These are phyloP conservation scores for Symphodus melops DNA, from an alignment of 2,113 vertebrate species.

Conservation along the genomic window DNA sequence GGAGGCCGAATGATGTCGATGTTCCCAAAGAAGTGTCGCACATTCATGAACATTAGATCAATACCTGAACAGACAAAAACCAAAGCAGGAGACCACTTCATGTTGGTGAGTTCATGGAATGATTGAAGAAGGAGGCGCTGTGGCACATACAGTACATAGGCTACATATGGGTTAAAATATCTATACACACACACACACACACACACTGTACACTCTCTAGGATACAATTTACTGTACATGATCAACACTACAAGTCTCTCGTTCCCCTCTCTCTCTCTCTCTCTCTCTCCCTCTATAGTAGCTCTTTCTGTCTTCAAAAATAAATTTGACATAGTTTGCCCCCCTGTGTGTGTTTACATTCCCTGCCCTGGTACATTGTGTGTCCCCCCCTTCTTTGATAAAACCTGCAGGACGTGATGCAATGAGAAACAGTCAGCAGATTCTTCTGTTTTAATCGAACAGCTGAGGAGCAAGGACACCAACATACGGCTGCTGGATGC, in stretches of 20 bases:
- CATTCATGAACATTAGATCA: conserved; percentile 65
- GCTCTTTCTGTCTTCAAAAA: conserved; percentile 75
- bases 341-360: conserved; percentile 70
- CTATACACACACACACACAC: conserved; percentile 71
- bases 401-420: conserved; percentile 41
- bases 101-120: conserved; percentile 74
- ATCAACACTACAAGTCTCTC: conserved; percentile 55
- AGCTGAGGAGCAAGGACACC: conserved; percentile 37
- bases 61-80: conserved; percentile 51
- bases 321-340: conserved; percentile 69
- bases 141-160: conserved; percentile 76
- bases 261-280: conserved; percentile 59
- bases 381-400: conserved; percentile 40
- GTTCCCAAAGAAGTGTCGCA: conserved; percentile 52
- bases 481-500: conserved; percentile 43
- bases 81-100: conserved; percentile 46
- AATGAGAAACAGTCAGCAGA: conserved; percentile 68
- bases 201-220: conserved; percentile 72
- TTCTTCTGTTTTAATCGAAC: conserved; percentile 28
- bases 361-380: conserved; percentile 57
- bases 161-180: conserved; percentile 72
- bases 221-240: conserved; percentile 72
- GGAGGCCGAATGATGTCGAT: conserved; percentile 24
- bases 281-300: conserved; percentile 70
- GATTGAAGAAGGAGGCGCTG: conserved; percentile 75